Conservation (phyloP, 2,797 vertebrate species). For the Falco columbarius region DNA sequence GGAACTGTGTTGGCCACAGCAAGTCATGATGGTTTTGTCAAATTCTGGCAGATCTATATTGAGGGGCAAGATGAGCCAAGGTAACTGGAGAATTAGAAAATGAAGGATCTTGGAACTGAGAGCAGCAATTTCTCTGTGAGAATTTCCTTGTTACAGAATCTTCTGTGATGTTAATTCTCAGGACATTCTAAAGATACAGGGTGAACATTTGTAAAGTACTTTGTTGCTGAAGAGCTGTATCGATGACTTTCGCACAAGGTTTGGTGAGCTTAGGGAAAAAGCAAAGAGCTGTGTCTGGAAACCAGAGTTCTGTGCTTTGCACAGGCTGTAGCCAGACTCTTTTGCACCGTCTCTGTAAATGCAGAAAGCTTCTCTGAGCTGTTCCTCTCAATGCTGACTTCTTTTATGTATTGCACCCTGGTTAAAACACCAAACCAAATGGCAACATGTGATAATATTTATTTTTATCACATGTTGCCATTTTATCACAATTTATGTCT, state of each 20-base stretch:
- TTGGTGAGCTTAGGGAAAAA: neutral
- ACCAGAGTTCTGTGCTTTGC: neutral
- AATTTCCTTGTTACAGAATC: neutral
- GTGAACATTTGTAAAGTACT: neutral
- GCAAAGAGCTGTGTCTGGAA: neutral
- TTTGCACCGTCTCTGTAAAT: neutral
- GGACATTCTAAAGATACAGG: rapidly evolving
- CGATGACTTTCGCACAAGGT: neutral
- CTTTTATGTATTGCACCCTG: neutral
- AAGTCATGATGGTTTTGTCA: conserved; percentile 96
- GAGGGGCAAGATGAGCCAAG: conserved; percentile 94
- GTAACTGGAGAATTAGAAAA: conserved; percentile 72
- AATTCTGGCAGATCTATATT: conserved; percentile 99
- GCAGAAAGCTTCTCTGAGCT: neutral
- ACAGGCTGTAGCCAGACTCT: neutral
- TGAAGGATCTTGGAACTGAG: neutral
- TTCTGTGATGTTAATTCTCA: neutral
- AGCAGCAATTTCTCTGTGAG: neutral
- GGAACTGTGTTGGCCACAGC: conserved; percentile 96
- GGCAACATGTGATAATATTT: neutral
- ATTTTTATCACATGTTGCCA: no score
- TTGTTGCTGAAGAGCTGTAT: neutral
- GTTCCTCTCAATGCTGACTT: neutral
- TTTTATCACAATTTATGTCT: neutral
- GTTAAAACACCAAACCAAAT: neutral